phyloP scores from a whole-genome alignment of 2,888 invertebrate species.

The Tipula confusa region DNA sequence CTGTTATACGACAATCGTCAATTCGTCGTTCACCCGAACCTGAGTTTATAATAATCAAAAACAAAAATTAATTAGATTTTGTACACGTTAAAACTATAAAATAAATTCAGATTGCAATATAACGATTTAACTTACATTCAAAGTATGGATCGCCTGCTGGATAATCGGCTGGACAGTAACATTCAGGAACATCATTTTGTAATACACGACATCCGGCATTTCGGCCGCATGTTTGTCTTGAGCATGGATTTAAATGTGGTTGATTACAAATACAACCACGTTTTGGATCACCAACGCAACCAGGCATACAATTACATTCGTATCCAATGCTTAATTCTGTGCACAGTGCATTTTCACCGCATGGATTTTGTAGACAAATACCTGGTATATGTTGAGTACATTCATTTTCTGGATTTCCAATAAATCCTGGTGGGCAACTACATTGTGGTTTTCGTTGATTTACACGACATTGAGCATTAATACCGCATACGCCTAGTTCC shows the following conservation, averaged over 20 bases:
- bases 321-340: slow-evolving; percentile 71
- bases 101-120: neutral
- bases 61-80: no score
- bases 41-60: slow-evolving; percentile 39
- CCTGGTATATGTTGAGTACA: slow-evolving; percentile 66
- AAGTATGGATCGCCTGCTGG: slow-evolving; percentile 81
- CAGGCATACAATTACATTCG: slow-evolving; percentile 74
- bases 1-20: slow-evolving; percentile 76
- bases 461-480: slow-evolving; percentile 80
- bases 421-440: slow-evolving; percentile 68
- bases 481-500: slow-evolving; percentile 70
- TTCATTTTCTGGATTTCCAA: slow-evolving; percentile 65
- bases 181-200: slow-evolving; percentile 64
- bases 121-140: slow-evolving; percentile 62
- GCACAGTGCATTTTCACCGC: slow-evolving; percentile 79
- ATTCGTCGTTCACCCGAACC: slow-evolving; percentile 58
- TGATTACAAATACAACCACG: slow-evolving; percentile 74
- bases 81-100: no score
- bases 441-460: slow-evolving; percentile 71
- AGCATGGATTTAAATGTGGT: slow-evolving; percentile 66
- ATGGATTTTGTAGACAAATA: slow-evolving; percentile 75
- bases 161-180: slow-evolving; percentile 77
- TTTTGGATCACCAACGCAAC: slow-evolving; percentile 77
- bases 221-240: slow-evolving; percentile 71
- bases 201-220: slow-evolving; percentile 76